Conservation (phyloP, 2,113 vertebrate species). For the Oceanodroma tethys region DNA sequence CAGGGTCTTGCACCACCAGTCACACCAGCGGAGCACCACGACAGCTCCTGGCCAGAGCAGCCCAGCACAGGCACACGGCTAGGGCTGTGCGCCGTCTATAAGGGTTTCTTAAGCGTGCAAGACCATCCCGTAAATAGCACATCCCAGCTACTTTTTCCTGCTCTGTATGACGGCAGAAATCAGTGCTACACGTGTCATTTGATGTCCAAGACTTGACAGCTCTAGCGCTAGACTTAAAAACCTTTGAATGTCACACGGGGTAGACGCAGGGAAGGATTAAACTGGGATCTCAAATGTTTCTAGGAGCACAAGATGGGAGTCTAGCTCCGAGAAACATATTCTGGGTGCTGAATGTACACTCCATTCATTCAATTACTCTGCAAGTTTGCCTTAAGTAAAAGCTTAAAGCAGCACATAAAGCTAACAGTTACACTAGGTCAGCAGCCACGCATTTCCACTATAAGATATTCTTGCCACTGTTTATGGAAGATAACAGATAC, state of each 20-base stretch:
- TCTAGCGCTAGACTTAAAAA: neutral
- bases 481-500: neutral
- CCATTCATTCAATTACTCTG: neutral
- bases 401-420: neutral
- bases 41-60: fast-evolving
- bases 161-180: neutral
- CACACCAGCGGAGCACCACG: neutral
- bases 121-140: neutral
- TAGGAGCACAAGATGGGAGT: neutral
- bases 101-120: fast-evolving
- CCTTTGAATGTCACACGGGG: fast-evolving
- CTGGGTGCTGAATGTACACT: neutral
- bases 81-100: neutral
- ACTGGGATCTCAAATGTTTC: neutral
- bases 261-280: neutral
- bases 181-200: fast-evolving
- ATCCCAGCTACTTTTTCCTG: neutral
- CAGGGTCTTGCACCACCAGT: fast-evolving
- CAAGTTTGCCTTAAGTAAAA: neutral
- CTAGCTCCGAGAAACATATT: neutral
- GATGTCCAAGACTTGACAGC: neutral
- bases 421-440: neutral
- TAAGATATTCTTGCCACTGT: neutral
- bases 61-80: fast-evolving
- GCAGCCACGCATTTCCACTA: neutral